A percentile compares a stretch with the other conserved stretches of the same genome.
Conservation (phyloP, 1,140 invertebrate species). For the Bombyx mandarina region DNA sequence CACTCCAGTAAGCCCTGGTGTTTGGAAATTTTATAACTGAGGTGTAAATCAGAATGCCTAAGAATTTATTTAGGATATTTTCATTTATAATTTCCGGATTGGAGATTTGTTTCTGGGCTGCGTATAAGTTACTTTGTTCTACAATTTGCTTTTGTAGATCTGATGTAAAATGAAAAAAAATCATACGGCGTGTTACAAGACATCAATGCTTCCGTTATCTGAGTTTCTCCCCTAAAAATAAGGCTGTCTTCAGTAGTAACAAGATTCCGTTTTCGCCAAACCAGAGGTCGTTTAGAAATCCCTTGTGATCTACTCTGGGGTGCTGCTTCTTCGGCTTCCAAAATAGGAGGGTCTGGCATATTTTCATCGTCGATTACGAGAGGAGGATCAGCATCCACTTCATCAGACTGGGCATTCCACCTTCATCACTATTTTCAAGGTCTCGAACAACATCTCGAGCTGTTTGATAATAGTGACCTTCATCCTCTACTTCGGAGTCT, state of each 20-base stretch:
- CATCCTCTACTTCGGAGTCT: conserved; percentile 8
- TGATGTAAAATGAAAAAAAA: conserved; percentile 9
- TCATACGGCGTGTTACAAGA: conserved; percentile 8
- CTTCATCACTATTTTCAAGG: conserved; percentile 8
- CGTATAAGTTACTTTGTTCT: conserved; percentile 8
- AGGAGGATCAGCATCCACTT: conserved; percentile 8
- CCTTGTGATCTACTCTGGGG: conserved; percentile 8
- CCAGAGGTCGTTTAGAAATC: conserved; percentile 8
- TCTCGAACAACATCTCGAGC: conserved; percentile 8
- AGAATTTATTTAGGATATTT: conserved; percentile 9
- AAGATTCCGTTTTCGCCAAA: conserved; percentile 9
- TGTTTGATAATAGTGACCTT: conserved; percentile 9
- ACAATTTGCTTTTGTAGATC: conserved; percentile 8
- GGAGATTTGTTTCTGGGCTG: conserved; percentile 5
- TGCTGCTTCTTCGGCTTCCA: conserved; percentile 7
- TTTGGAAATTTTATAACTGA: conserved; percentile 8
- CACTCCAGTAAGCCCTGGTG: conserved; percentile 8
- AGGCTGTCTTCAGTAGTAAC: conserved; percentile 8
- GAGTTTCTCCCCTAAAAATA: conserved; percentile 9
- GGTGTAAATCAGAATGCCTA: conserved; percentile 9
- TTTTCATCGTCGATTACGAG: conserved; percentile 6
- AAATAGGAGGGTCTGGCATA: conserved; percentile 9
- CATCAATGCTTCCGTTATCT: conserved; percentile 8
- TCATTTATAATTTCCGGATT: conserved; percentile 8
- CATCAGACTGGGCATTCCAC: conserved; percentile 8